A percentile compares a stretch with the other conserved stretches of the same genome.
Conservation (phyloP, 1,140 invertebrate species). For the Drosophila oshimai region DNA sequence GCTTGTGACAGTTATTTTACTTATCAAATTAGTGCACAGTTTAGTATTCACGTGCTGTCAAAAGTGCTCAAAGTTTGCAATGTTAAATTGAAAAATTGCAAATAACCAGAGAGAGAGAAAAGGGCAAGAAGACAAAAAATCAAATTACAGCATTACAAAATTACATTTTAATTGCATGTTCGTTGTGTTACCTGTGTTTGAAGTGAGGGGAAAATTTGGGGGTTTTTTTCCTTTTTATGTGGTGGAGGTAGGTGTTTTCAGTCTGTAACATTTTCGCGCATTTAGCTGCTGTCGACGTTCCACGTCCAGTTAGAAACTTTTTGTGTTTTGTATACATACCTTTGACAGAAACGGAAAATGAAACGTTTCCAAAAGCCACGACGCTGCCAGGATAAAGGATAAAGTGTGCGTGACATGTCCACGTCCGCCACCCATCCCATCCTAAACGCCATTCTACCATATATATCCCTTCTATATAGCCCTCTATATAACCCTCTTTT, state of each 20-base stretch:
- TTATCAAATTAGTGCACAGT: conserved; percentile 22
- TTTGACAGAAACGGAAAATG: conserved; percentile 66
- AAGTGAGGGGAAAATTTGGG: neutral
- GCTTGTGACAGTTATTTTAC: conserved; percentile 7
- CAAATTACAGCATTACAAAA: conserved; percentile 45
- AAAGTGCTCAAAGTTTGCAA: neutral
- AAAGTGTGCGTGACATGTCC: conserved; percentile 72
- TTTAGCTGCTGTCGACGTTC: conserved; percentile 56
- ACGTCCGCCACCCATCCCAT: neutral
- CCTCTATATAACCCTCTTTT: neutral
- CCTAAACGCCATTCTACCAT: neutral
- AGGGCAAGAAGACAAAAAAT: conserved; percentile 10
- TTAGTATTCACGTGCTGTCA: neutral
- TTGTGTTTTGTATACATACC: conserved; percentile 40
- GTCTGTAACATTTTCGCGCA: conserved; percentile 46
- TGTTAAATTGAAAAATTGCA: neutral
- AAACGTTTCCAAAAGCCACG: conserved; percentile 53
- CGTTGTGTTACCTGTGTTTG: neutral
- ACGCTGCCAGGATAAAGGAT: conserved; percentile 53
- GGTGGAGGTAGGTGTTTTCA: neutral
- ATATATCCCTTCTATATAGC: neutral
- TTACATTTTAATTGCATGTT: conserved; percentile 45
- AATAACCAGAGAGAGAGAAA: neutral
- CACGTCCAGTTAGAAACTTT: conserved; percentile 5
- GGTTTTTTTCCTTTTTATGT: neutral